Conservation (phyloP, 2,888 invertebrate genomes). For the Ceriagrion tenellum region DNA sequence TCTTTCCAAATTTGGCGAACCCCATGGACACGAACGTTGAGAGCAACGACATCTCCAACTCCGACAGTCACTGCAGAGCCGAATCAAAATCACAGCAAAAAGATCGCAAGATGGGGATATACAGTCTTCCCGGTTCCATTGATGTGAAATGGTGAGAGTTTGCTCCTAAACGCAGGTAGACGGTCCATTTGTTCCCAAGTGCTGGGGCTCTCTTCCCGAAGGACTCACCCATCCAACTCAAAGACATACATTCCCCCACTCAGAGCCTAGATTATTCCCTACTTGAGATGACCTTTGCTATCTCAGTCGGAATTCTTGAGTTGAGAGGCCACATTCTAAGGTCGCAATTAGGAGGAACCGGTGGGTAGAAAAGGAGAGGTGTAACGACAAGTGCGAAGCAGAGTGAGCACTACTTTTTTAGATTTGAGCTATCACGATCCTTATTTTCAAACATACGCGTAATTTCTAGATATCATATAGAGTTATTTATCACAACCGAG, state of each 20-base stretch:
- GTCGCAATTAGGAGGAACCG: neutral
- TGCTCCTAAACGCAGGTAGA: neutral
- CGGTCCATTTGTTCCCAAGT: too few species aligned
- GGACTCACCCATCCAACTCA: neutral
- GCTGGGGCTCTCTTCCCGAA: neutral
- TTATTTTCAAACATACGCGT: neutral
- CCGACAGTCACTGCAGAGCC: too few species aligned
- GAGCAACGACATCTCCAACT: too few species aligned
- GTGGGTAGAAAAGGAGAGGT: neutral
- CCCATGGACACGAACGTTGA: too few species aligned
- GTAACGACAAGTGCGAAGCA: neutral
- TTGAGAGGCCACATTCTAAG: neutral
- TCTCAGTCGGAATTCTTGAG: neutral
- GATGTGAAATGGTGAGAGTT: neutral
- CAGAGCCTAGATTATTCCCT: neutral
- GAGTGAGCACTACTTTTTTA: neutral
- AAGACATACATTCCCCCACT: neutral
- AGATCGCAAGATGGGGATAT: too few species aligned
- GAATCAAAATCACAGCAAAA: too few species aligned
- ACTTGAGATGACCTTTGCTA: neutral
- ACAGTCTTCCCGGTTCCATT: neutral
- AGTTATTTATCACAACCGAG: neutral
- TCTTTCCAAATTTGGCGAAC: too few species aligned
- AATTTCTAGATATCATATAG: neutral
- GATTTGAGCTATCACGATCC: neutral